Evolutionary conservation across 2,888 invertebrate genomes (phyloP).

Genomic region (Ormyrus labotus): DNA sequence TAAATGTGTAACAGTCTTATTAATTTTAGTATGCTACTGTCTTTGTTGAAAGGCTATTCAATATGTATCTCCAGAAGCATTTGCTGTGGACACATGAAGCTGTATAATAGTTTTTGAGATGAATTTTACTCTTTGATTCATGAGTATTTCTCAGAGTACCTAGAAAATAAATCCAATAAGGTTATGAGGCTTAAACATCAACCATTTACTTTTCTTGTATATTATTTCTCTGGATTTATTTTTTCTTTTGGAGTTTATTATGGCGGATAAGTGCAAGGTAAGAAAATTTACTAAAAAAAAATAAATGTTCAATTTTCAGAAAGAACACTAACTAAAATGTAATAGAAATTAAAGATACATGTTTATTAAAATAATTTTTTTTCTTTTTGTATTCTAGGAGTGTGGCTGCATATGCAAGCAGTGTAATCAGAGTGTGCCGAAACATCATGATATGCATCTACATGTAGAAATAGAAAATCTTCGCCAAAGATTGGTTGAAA

Average conservation of each 20-base stretch:
- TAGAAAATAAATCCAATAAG: slow-evolving; percentile 53
- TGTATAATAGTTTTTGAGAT: too few relatives aligned
- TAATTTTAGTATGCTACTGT: too few relatives aligned
- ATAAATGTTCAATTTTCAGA: too few relatives aligned
- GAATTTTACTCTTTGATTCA: too few relatives aligned
- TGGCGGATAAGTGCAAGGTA: slow-evolving; percentile 73
- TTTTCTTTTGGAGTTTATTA: slow-evolving; percentile 60
- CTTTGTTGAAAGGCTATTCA: too few relatives aligned
- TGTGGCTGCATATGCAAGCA: slow-evolving; percentile 80
- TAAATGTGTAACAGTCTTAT: too few relatives aligned
- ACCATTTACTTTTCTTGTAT: slow-evolving; percentile 59
- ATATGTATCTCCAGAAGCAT: too few relatives aligned
- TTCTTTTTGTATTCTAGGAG: slow-evolving; percentile 72
- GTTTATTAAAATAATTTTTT: neutral
- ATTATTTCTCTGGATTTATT: slow-evolving; percentile 63
- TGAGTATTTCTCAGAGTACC: too few relatives aligned
- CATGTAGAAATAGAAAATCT: slow-evolving; percentile 92
- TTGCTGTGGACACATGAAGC: too few relatives aligned
- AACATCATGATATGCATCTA: slow-evolving; percentile 81
- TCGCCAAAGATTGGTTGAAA: slow-evolving; percentile 87
- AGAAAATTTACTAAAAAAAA: slow-evolving; percentile 37
- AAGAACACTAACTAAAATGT: neutral
- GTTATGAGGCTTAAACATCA: slow-evolving; percentile 70
- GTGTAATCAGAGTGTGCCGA: slow-evolving; percentile 73
- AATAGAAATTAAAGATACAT: neutral